These are phyloP conservation scores for Scotopteryx bipunctaria DNA, from an alignment of 2,888 invertebrate genomes.

Conservation along the genomic window DNA sequence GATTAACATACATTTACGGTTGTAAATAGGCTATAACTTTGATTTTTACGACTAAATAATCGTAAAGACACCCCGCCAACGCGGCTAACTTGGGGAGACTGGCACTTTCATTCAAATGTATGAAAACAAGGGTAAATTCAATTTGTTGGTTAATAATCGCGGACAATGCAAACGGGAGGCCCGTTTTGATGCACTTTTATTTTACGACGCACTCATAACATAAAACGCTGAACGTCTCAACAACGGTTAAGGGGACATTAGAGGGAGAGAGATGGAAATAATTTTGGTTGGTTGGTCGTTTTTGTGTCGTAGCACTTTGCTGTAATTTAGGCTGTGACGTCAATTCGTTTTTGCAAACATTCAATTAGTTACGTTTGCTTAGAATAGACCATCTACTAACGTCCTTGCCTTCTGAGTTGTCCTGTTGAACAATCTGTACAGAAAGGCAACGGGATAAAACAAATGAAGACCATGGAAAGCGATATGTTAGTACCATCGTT, in stretches of 20 bases:
- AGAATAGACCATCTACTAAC: too few relatives aligned
- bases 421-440: too few relatives aligned
- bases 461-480: too few relatives aligned
- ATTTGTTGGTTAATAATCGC: constrained; percentile 68
- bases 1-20: constrained; percentile 82
- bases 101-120: constrained; percentile 36
- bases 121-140: constrained; percentile 44
- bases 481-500: too few relatives aligned
- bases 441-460: too few relatives aligned
- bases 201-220: constrained; percentile 80
- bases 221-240: constrained; percentile 80
- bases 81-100: constrained; percentile 56
- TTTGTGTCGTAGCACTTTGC: constrained; percentile 11
- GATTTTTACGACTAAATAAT: constrained; percentile 85
- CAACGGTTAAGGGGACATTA: constrained; percentile 66
- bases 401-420: too few relatives aligned
- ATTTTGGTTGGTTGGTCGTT: constrained; percentile 21
- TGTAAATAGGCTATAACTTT: constrained; percentile 84
- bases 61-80: constrained; percentile 80
- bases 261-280: constrained; percentile 45
- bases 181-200: constrained; percentile 81
- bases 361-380: too few relatives aligned
- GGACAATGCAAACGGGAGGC: constrained; percentile 79
- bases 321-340: background rate
- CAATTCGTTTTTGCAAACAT: background rate